Base-by-base conservation (phyloP, 2,113 vertebrate species). In the Lota lota region DNA sequence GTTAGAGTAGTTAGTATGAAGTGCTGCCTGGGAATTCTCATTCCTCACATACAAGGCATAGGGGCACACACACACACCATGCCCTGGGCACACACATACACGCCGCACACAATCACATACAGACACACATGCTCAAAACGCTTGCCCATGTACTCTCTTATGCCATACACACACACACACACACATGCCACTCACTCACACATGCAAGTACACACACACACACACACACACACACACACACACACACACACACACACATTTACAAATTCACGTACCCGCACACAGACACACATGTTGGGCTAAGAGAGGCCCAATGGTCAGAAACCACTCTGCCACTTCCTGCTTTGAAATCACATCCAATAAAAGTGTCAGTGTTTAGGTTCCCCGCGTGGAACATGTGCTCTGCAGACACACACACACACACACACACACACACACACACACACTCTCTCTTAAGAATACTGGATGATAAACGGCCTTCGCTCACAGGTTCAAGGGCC, bases 231-330 rank as follows among this genome's bases (percentile, higher is more conserved):
- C 58, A 60, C 58, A 22, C 58, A 22, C 40, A 14, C 40, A 47
- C 40, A 47, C 10, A 12, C 40, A 47, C 40, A 47, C 40, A 47
- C 40, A 47, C 40, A 47, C 40, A 47, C 40, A 11, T 1, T 14
- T 47, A 47, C 40, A 47, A 14, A 12, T 12, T 47, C 6, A 40
- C 36, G 36, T 40, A 47, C 40, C 40, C 40, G 20, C 61, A 36
- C 18, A 7, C 20, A 15, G 3, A 40, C 18, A 64, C 58, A 59
- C 61, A 28, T 64, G 17, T n/a, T 53, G 64, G 47, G 1, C 50
- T 65, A 81, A 82, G 84, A 80, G 66, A 81, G 78, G 67, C 74
- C 77, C 79, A 14, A 63, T 80, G 78, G 66, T 36, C 67, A 67
- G 40, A 70, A 0, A 17, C 61, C 61, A 61, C 51, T 47, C 67